Percentiles rank a stretch among this genome's conserved stretches.
These are phyloP conservation scores for Lytechinus pictus DNA, from an alignment of 35 echinoderm and acorn worm genomes.

Conservation along the genomic window DNA sequence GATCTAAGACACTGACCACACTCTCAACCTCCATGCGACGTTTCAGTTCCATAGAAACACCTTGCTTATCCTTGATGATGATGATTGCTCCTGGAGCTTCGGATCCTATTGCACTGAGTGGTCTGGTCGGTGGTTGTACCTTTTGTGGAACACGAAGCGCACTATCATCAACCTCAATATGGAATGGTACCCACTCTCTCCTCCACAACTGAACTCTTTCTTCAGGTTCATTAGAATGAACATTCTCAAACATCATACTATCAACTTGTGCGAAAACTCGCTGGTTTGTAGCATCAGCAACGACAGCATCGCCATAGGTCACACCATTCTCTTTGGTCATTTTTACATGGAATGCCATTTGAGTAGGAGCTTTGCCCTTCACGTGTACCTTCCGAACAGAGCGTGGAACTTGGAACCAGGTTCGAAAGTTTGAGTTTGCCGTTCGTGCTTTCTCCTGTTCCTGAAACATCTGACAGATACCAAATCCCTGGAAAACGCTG, in stretches of 20 bases:
- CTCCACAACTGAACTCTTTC: constrained; percentile 90
- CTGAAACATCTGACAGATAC: constrained; percentile 85
- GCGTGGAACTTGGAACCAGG: constrained; percentile 88
- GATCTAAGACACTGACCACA: constrained; percentile 90
- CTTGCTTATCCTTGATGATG: constrained; percentile 90
- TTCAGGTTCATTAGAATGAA: constrained; percentile 84
- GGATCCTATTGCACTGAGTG: constrained; percentile 85
- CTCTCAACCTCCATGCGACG: constrained; percentile 88
- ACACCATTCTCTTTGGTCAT: constrained; percentile 64
- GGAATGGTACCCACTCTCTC: constrained; percentile 75
- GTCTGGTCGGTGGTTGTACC: constrained; percentile 52
- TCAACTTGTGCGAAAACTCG: constrained; percentile 85
- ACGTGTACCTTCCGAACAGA: constrained; percentile 76
- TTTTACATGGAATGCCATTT: constrained; percentile 77
- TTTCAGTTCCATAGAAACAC: constrained; percentile 80
- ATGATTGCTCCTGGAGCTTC: constrained; percentile 91
- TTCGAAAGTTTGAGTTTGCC: constrained; percentile 66
- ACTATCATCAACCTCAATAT: constrained; percentile 56
- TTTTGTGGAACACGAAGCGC: constrained; percentile 52
- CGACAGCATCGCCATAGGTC: constrained; percentile 74
- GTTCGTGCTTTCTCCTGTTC: constrained; percentile 78
- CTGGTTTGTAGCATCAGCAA: constrained; percentile 84
- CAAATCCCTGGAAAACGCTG: constrained; percentile 89
- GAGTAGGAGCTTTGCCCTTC: constrained; percentile 77
- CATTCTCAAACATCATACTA: constrained; percentile 80